Conservation (phyloP, 2,797 vertebrate species). For the Macrochelys suwanniensis region DNA sequence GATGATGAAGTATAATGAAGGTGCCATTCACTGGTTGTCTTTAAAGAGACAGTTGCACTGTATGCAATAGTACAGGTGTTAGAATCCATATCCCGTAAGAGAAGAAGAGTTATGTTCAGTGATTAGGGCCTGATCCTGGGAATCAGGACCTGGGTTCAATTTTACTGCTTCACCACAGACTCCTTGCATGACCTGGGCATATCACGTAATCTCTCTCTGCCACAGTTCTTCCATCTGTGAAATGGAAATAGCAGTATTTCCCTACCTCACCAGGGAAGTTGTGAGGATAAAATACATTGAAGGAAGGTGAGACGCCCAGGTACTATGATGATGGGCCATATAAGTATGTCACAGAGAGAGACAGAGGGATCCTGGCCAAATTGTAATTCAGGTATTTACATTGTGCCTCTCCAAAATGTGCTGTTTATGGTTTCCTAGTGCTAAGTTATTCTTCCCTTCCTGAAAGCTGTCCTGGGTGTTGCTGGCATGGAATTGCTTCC, state of each 20-base stretch:
- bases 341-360: neutral
- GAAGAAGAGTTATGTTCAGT: neutral
- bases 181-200: neutral
- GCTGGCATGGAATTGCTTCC: rapidly evolving
- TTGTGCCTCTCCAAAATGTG: neutral
- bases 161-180: neutral
- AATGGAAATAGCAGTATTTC: neutral
- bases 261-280: neutral
- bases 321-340: neutral
- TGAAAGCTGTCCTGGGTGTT: neutral
- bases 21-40: neutral
- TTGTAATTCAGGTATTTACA: neutral
- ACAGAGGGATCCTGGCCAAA: neutral
- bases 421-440: neutral
- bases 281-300: neutral
- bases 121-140: neutral
- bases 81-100: neutral
- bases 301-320: neutral
- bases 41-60: neutral
- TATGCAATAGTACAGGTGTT: neutral
- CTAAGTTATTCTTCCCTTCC: neutral
- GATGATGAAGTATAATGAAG: neutral
- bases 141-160: neutral
- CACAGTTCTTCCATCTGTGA: neutral
- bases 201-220: neutral